Conservation (phyloP, 1,140 invertebrate species). For the Mycetomoellerius zeteki region DNA sequence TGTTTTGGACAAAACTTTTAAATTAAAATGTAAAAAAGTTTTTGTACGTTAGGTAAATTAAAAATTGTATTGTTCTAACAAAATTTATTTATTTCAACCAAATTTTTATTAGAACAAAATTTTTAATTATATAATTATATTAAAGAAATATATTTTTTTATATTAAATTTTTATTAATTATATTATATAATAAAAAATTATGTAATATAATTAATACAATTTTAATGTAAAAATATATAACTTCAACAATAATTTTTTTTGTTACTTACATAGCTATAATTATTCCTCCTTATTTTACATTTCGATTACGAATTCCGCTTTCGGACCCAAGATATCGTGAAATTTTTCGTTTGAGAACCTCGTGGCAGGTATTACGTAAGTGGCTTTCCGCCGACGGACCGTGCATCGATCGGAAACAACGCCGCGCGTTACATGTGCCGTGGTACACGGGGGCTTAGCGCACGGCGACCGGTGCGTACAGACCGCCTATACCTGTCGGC, state of each 20-base stretch:
- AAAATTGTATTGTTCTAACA: too few relatives aligned
- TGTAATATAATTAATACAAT: not conserved
- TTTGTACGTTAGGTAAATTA: too few relatives aligned
- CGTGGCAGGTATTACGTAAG: conserved; percentile 76
- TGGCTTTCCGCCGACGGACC: conserved; percentile 55
- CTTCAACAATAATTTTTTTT: not conserved
- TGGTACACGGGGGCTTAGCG: not conserved
- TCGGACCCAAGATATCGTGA: not conserved
- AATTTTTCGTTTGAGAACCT: conserved; percentile 67
- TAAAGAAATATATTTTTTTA: too few relatives aligned
- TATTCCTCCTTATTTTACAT: not conserved
- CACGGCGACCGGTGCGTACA: not conserved
- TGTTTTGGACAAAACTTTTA: too few relatives aligned
- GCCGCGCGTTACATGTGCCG: conserved; percentile 3
- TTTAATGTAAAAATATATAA: not conserved
- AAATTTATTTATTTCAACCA: too few relatives aligned
- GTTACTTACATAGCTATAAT: not conserved
- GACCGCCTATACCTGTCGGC: conserved; percentile 39
- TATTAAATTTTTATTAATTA: too few relatives aligned
- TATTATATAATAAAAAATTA: too few relatives aligned
- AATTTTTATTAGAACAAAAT: too few relatives aligned
- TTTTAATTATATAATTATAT: too few relatives aligned
- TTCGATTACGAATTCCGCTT: not conserved
- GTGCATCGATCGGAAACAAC: conserved; percentile 47
- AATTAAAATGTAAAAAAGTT: too few relatives aligned